Evolutionary conservation across 2,113 vertebrate species (phyloP).

Genomic region (Spheniscus mendiculus): DNA sequence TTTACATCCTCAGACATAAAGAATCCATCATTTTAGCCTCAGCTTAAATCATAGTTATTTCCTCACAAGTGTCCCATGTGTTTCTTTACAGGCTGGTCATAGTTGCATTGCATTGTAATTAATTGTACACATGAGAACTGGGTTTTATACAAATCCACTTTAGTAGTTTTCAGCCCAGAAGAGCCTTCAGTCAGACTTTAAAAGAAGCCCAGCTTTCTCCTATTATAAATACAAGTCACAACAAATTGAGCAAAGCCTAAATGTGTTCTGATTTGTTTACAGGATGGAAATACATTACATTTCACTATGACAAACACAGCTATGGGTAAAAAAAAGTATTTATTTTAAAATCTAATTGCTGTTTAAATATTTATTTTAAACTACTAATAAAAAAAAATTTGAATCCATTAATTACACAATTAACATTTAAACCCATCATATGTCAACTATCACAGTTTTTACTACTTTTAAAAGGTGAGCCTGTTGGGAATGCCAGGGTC

Average conservation of each 20-base stretch:
- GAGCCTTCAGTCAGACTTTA: not conserved
- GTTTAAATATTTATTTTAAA: not conserved
- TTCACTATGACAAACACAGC: not conserved
- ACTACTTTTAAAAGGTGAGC: not conserved
- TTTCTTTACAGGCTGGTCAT: not conserved
- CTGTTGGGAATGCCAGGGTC: accelerated
- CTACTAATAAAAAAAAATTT: not conserved
- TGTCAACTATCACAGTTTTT: not conserved
- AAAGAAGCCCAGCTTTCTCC: not conserved
- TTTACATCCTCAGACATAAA: not conserved
- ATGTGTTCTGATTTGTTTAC: not conserved
- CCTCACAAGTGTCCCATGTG: not conserved
- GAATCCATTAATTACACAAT: not conserved
- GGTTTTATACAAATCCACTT: not conserved
- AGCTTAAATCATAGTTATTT: not conserved
- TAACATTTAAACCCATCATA: not conserved
- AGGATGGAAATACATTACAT: not conserved
- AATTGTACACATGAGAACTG: not conserved
- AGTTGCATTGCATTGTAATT: not conserved
- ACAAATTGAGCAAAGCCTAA: not conserved
- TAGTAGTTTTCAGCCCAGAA: not conserved
- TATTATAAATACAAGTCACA: not conserved
- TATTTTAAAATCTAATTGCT: not conserved
- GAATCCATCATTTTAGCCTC: not conserved
- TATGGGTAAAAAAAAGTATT: not conserved